These are phyloP conservation scores for Urophycis tenuis DNA, from an alignment of 2,797 vertebrate species.

Conservation along the genomic window DNA sequence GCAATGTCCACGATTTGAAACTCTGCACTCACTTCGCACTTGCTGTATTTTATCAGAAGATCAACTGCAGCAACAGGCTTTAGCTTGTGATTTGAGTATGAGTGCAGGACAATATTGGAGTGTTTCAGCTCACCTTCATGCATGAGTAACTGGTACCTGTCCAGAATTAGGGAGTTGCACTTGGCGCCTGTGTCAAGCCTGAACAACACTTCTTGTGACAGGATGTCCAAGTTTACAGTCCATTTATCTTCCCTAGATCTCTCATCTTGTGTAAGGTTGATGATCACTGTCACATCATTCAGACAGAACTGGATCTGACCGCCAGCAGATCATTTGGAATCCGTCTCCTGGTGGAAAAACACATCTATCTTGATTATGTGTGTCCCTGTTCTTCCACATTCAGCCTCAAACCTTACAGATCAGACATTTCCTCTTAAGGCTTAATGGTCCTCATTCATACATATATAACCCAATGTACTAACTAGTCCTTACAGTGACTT, in stretches of 20 bases:
- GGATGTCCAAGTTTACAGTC: constrained; percentile 7
- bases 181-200: constrained; percentile 34
- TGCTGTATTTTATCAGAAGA: constrained; percentile 1
- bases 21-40: not conserved
- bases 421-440: too few relatives aligned
- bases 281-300: too few relatives aligned
- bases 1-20: constrained; percentile 4
- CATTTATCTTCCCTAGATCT: constrained; percentile 6
- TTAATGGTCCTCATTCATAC: too few relatives aligned
- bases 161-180: constrained; percentile 27
- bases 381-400: too few relatives aligned
- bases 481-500: too few relatives aligned
- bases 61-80: constrained; percentile 16
- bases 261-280: constrained; percentile 20
- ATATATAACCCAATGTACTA: too few relatives aligned
- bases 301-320: too few relatives aligned
- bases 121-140: constrained; percentile 26
- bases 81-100: constrained; percentile 27
- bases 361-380: too few relatives aligned
- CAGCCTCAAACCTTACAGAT: too few relatives aligned
- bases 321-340: too few relatives aligned
- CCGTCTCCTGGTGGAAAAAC: too few relatives aligned
- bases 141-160: constrained; percentile 16
- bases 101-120: constrained; percentile 3
- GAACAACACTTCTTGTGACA: constrained; percentile 22